Base-by-base conservation (phyloP, 2,113 vertebrate species). In the Pedetes capensis region DNA sequence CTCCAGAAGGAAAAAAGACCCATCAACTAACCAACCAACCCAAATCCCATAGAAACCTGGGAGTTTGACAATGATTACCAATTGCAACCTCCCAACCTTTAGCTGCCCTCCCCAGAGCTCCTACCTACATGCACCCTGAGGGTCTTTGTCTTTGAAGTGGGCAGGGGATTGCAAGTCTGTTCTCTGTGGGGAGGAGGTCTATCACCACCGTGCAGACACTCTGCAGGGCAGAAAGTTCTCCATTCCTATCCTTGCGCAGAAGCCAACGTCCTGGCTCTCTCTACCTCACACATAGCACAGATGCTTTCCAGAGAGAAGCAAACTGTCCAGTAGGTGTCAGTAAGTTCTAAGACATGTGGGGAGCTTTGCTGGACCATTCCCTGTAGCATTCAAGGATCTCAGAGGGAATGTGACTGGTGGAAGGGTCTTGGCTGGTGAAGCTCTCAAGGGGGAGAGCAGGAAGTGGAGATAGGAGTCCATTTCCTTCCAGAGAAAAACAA, bases 301-400 rank as follows among this genome's bases (percentile, higher is more conserved):
- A 32, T 9, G 49, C 44, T 78, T 92, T 72, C 14, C 17, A 44
- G 59, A 49, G 74, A 59, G 63, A 51, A 47, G 51, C 49, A 71
- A 92, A 86, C 51, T 0, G 14, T 80, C 93, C 82, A 97, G 93
- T 87, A 96, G 93, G 53, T 89, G 94, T 95, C 97, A 96, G 95
- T 74, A 81, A 51, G 90, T 82, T 90, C 86, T 68, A 94, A 79
- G 53, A n/a, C 0, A 44, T 90, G 47, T 1, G 1, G 66, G 34
- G 49, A 84, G 37, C 34, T 32, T 51, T n/a, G 22, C 8, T 63
- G 51, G 59, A n/a, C 23, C 57, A 32, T 68, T 3, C 7, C n/a
- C 18, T 14, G 39, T n/a, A 84, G n/a, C 51, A 49, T 59, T 49
- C 32, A 57, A 69, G 64, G 63, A 47, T 64, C 69, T 53, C 37